These are phyloP conservation scores for Molossus alvarezi DNA, from an alignment of 2,797 vertebrate genomes.

Conservation along the genomic window DNA sequence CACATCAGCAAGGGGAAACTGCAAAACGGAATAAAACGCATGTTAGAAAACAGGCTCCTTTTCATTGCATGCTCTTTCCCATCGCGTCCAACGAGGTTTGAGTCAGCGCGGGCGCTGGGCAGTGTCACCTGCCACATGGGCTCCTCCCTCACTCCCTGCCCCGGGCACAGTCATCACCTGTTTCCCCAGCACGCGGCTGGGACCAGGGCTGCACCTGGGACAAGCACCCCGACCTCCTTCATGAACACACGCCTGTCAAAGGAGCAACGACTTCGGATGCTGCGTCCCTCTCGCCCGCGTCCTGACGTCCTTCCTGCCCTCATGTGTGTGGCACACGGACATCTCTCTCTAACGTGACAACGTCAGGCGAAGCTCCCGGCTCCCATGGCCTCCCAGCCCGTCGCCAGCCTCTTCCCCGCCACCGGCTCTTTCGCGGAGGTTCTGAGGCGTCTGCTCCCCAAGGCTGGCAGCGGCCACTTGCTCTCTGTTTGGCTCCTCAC, in stretches of 20 bases:
- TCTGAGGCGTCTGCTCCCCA: too few relatives aligned
- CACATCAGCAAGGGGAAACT: background rate
- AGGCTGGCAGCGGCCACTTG: too few relatives aligned
- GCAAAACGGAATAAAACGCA: background rate
- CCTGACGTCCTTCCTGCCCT: background rate
- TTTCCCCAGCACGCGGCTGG: background rate
- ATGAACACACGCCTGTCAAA: background rate
- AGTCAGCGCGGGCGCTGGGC: constrained; percentile 54
- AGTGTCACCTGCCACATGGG: background rate
- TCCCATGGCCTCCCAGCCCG: background rate
- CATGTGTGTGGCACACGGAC: background rate
- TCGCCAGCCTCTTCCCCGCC: too few relatives aligned
- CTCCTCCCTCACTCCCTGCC: background rate
- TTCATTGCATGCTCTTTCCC: constrained; percentile 55
- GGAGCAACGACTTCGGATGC: background rate
- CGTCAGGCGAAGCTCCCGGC: background rate
- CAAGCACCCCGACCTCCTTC: background rate
- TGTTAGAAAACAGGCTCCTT: constrained; percentile 51
- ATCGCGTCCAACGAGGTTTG: constrained; percentile 57
- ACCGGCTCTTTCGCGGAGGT: too few relatives aligned
- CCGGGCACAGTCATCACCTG: constrained; percentile 28
- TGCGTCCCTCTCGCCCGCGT: background rate
- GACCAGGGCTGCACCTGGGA: background rate
- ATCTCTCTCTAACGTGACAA: constrained; percentile 3
- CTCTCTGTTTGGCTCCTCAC: too few relatives aligned